phyloP scores from a whole-genome alignment of 1,140 invertebrate species.

The Cyphomyrmex costatus region DNA sequence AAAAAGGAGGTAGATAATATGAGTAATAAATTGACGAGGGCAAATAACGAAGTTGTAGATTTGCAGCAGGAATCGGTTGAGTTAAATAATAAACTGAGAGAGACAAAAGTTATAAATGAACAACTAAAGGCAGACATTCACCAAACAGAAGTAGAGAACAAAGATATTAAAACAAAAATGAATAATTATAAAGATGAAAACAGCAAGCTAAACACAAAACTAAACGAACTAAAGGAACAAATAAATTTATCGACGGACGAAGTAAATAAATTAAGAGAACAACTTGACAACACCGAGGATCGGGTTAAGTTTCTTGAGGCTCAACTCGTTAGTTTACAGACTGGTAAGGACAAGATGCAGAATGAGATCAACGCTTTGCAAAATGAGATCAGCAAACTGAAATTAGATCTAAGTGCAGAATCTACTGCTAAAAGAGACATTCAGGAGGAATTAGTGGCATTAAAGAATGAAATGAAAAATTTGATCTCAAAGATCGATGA shows the following conservation, averaged over 20 bases:
- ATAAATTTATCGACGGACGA: constrained; percentile 50
- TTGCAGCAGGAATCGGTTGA: constrained; percentile 40
- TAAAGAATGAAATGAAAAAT: constrained; percentile 74
- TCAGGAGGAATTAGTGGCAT: constrained; percentile 67
- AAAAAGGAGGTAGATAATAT: constrained; percentile 25
- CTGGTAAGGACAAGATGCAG: constrained; percentile 50
- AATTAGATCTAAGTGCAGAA: constrained; percentile 39
- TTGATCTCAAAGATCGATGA: constrained; percentile 66
- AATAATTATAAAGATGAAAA: constrained; percentile 34
- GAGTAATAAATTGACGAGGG: constrained; percentile 45
- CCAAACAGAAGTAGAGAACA: constrained; percentile 46
- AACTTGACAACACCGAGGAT: constrained; percentile 56
- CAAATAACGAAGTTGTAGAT: constrained; percentile 55
- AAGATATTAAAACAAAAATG: constrained; percentile 29
- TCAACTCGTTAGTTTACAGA: constrained; percentile 44
- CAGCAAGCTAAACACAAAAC: constrained; percentile 27
- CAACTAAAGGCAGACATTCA: constrained; percentile 50
- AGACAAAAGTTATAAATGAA: constrained; percentile 56
- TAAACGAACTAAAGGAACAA: constrained; percentile 31
- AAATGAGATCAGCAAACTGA: constrained; percentile 39
- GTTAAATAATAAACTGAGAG: constrained; percentile 63
- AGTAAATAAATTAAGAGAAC: constrained; percentile 56
- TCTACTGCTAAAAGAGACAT: constrained; percentile 28
- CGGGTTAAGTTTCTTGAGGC: constrained; percentile 63
- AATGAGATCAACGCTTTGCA: constrained; percentile 57